These are phyloP conservation scores for Ennomos erosarius DNA, from an alignment of 2,888 invertebrate genomes.

Conservation along the genomic window DNA sequence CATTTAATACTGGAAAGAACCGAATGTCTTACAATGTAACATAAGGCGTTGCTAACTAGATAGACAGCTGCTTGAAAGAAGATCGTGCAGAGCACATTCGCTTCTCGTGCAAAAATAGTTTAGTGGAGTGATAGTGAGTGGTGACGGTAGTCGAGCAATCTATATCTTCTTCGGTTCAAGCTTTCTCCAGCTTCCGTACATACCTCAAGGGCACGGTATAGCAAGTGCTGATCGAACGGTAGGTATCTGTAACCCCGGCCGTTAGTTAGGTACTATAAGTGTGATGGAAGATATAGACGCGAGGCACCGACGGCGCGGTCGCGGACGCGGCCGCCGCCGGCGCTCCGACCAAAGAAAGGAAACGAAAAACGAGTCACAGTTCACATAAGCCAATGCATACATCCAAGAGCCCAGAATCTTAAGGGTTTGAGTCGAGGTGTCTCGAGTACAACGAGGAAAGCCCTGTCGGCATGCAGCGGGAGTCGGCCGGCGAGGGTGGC, in stretches of 20 bases:
- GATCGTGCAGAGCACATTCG: conserved; percentile 85
- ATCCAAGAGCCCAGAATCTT: conserved; percentile 86
- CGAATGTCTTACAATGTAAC: conserved; percentile 75
- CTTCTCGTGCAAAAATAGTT: conserved; percentile 82
- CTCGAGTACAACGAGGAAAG: conserved; percentile 82
- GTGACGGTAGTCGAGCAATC: conserved; percentile 78
- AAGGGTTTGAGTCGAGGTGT: conserved; percentile 84
- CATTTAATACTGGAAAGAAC: conserved; percentile 66
- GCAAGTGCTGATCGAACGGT: conserved; percentile 49
- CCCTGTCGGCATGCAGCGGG: conserved; percentile 82
- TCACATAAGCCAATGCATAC: conserved; percentile 86
- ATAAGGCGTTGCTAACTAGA: conserved; percentile 83
- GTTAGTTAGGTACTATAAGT: conserved; percentile 50
- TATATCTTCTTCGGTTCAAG: conserved; percentile 70
- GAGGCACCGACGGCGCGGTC: conserved; percentile 70
- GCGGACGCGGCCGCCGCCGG: conserved; percentile 60
- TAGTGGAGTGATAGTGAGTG: conserved; percentile 78
- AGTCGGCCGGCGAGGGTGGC: conserved; percentile 63
- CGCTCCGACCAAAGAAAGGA: conserved; percentile 82
- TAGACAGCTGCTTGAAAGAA: conserved; percentile 84
- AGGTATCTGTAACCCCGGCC: conserved; percentile 50
- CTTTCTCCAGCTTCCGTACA: conserved; percentile 33
- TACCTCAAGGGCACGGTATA: conserved; percentile 51
- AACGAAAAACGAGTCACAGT: conserved; percentile 85
- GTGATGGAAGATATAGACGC: conserved; percentile 79